Evolutionary conservation across 2,113 vertebrate genomes (phyloP).

Genomic region (Vanacampus margaritifer): DNA sequence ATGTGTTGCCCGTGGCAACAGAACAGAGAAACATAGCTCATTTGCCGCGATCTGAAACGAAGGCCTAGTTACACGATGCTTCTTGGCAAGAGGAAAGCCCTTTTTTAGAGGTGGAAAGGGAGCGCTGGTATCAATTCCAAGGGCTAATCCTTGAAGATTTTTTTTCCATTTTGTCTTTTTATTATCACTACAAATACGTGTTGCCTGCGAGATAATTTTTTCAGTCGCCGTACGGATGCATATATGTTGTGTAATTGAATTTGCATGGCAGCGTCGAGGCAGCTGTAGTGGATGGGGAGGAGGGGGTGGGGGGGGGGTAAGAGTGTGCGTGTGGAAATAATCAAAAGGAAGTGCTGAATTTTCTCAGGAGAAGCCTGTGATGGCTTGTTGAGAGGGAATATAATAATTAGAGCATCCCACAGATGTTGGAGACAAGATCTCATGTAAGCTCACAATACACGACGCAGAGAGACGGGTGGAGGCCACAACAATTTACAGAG

Average conservation of each 20-base stretch:
- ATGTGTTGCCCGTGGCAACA: constrained; percentile 76
- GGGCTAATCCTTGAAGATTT: constrained; percentile 56
- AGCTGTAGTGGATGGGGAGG: constrained; percentile 32
- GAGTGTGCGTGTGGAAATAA: constrained; percentile 12
- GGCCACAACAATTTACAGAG: neutral
- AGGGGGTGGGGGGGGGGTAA: constrained; percentile 10
- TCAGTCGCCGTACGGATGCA: constrained; percentile 8
- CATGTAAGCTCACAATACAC: neutral
- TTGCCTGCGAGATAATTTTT: constrained; percentile 28
- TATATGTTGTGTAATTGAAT: constrained; percentile 61
- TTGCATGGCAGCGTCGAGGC: constrained; percentile 48
- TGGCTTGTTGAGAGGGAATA: constrained; percentile 30
- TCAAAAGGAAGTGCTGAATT: constrained; percentile 18
- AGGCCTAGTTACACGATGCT: constrained; percentile 58
- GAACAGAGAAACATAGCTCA: constrained; percentile 69
- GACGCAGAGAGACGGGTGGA: neutral
- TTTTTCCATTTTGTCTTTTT: constrained; percentile 23
- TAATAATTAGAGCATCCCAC: constrained; percentile 39
- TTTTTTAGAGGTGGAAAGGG: constrained; percentile 39
- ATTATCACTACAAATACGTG: constrained; percentile 24
- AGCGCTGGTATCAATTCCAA: constrained; percentile 39
- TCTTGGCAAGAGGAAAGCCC: constrained; percentile 65
- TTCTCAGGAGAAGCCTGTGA: constrained; percentile 32
- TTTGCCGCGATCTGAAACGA: constrained; percentile 61
- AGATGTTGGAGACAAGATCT: constrained; percentile 19